These are phyloP conservation scores for Drosophila parabipectinata DNA, from an alignment of 1,140 invertebrate species.

Conservation along the genomic window DNA sequence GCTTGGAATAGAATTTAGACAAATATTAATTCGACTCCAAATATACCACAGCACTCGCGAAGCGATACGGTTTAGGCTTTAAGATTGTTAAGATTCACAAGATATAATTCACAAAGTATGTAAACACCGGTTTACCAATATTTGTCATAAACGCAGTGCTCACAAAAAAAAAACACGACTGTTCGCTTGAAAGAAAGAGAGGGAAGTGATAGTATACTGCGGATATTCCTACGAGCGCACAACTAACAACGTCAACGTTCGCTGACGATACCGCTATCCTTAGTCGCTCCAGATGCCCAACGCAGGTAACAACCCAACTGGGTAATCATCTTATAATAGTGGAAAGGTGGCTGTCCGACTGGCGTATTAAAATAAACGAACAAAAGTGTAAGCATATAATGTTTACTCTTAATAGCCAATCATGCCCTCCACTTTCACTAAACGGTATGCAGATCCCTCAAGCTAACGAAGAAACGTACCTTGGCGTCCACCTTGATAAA, in stretches of 20 bases:
- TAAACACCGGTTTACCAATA: no score
- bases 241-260: conserved; percentile 1
- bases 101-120: no score
- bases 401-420: conserved; percentile 2
- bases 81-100: no score
- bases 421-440: not conserved
- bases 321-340: not conserved
- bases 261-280: conserved; percentile 7
- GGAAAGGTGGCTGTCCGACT: conserved; percentile 3
- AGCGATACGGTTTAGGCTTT: no score
- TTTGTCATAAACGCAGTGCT: no score
- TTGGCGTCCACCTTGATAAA: not conserved
- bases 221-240: not conserved
- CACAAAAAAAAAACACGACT: not conserved
- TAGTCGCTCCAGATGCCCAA: not conserved
- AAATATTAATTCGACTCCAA: no score
- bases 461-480: not conserved
- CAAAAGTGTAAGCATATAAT: conserved; percentile 10
- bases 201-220: not conserved
- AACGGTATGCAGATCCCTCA: conserved; percentile 5
- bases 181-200: no score
- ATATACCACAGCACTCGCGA: no score
- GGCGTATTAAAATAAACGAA: conserved; percentile 6
- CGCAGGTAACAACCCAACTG: not conserved
- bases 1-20: no score